phyloP scores from a whole-genome alignment of 2,113 vertebrate species.

The Synchiropus splendidus region DNA sequence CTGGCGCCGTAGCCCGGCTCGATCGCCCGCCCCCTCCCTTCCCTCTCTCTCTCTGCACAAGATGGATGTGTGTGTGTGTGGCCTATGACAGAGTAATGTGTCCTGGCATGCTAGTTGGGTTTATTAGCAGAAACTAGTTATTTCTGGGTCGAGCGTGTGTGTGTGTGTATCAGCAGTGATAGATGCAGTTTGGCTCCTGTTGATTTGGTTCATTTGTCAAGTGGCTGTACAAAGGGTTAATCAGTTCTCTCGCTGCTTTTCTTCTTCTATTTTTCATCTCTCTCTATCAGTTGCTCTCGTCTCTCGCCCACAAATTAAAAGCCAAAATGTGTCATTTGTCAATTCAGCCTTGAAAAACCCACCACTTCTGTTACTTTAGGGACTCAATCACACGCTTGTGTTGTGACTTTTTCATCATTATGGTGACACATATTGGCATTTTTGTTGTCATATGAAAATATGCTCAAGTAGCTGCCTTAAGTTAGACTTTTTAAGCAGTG shows the following conservation, averaged over 20 bases:
- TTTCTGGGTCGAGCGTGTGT: slow-evolving; percentile 47
- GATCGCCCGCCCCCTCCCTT: background rate
- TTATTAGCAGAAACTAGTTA: slow-evolving; percentile 72
- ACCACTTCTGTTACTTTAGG: no score
- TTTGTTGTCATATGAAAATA: background rate
- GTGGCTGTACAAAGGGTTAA: slow-evolving; percentile 64
- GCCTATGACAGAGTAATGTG: slow-evolving; percentile 63
- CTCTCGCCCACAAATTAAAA: slow-evolving; percentile 8
- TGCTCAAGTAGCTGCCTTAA: no score
- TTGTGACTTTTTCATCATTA: background rate
- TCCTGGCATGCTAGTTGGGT: slow-evolving; percentile 64
- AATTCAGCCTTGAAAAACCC: background rate
- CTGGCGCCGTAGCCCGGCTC: background rate
- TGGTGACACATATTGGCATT: background rate
- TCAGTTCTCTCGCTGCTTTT: slow-evolving; percentile 47
- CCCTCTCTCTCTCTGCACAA: slow-evolving; percentile 24
- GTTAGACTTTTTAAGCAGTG: no score
- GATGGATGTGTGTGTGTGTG: slow-evolving; percentile 60
- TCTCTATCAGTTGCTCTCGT: slow-evolving; percentile 5
- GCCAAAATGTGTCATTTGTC: background rate
- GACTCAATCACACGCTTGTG: no score
- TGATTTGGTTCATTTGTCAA: slow-evolving; percentile 68
- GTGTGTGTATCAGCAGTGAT: slow-evolving; percentile 32
- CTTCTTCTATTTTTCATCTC: slow-evolving; percentile 24
- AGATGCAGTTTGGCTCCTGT: slow-evolving; percentile 46